Conservation (phyloP, 2,888 invertebrate genomes). For the Caenorhabditis angaria region DNA sequence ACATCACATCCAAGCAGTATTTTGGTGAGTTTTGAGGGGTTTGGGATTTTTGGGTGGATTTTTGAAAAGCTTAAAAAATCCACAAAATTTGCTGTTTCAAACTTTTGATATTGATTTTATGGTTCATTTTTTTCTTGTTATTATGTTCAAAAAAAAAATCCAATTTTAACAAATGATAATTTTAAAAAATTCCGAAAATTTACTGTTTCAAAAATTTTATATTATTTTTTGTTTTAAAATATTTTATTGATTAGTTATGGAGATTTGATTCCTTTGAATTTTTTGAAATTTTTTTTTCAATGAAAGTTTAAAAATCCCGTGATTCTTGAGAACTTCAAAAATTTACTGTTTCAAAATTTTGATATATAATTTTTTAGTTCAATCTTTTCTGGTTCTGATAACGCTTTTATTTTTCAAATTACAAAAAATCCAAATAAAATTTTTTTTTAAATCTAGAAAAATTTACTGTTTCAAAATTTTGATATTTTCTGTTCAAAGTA, state of each 20-base stretch:
- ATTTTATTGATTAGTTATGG: too few species aligned
- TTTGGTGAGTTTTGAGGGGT: conserved; percentile 15
- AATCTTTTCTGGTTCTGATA: too few species aligned
- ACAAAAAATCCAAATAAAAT: background rate
- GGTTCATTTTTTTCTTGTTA: too few species aligned
- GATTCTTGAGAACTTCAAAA: background rate
- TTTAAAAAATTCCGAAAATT: background rate
- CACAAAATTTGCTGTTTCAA: background rate
- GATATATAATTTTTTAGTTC: background rate
- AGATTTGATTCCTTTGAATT: too few species aligned
- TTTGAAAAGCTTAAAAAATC: background rate
- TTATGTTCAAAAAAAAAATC: background rate
- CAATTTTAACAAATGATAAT: background rate
- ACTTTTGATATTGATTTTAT: background rate
- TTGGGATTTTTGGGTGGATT: background rate
- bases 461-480: background rate
- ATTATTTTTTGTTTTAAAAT: too few species aligned
- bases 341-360: background rate
- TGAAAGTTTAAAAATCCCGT: background rate
- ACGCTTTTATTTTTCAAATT: too few species aligned
- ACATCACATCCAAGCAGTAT: conserved; percentile 33
- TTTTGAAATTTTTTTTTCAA: background rate
- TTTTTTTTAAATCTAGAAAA: background rate
- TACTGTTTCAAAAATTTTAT: background rate
- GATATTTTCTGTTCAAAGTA: too few species aligned